Percentiles rank a stretch among this genome's conserved stretches.
These are phyloP conservation scores for Pipistrellus pipistrellus DNA, from an alignment of 2,797 vertebrate genomes.

Conservation along the genomic window DNA sequence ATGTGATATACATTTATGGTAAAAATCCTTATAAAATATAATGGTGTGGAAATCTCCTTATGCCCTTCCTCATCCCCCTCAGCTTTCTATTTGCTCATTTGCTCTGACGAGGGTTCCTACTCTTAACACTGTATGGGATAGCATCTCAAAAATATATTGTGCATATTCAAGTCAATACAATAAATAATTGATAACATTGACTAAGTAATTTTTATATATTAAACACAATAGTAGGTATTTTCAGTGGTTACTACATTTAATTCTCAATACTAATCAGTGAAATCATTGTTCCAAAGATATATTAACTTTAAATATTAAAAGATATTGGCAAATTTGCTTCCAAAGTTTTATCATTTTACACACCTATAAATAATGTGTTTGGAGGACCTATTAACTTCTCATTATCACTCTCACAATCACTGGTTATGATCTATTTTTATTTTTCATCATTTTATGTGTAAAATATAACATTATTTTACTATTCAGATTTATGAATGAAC, in stretches of 20 bases:
- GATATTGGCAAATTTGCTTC: neutral
- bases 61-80: neutral
- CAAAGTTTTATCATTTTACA: neutral
- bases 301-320: constrained; percentile 24
- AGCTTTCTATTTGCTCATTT: neutral
- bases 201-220: neutral
- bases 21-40: neutral
- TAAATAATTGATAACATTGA: neutral
- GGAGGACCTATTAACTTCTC: neutral
- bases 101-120: neutral
- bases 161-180: neutral
- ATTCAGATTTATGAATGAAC: neutral
- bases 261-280: neutral
- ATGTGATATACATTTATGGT: neutral
- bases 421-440: neutral
- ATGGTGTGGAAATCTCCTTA: neutral
- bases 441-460: neutral
- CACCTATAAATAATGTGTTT: neutral
- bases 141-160: neutral
- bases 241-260: neutral
- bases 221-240: neutral
- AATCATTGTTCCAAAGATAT: neutral
- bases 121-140: neutral
- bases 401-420: neutral
- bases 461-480: constrained; percentile 19